Evolutionary conservation across 2,888 invertebrate species (phyloP), one percentile per base, ranked within the genome.

Genomic region (Panopea generosa): DNA sequence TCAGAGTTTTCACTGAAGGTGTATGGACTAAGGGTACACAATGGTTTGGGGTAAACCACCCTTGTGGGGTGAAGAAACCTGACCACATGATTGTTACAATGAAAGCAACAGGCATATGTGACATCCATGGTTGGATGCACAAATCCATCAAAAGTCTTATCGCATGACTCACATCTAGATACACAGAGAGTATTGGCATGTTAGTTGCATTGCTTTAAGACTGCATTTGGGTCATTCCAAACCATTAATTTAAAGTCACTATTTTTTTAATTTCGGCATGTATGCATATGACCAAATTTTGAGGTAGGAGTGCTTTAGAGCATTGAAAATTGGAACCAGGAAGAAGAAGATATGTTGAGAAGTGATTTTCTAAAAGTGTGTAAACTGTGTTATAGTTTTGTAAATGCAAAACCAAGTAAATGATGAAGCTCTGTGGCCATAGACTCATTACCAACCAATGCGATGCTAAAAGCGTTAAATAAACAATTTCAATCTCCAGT

Each of bases 401-500:
- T 4, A 33, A 11, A 33, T 33, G 33, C 6, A 33, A 11, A 2
- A 47, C 50, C 49, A 47, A 16, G 9, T 63, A 55, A 14, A 59
- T 59, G n/a, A 71, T 50, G 9, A 4, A 72, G 29, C 65, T 72
- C 71, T 22, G 47, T 53, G 18, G 59, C 40, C 60, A 72, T 52
- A 7, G 29, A 14, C 43, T 72, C 71, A 53, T 59, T n/a, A 4
- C 71, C 65, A 59, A 27, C 43, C 14, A 65, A 20, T 9, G 49
- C n/a, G 11, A 65, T 20, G 52, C 65, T 65, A 29, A 53, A 38
- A 20, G 71, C 65, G 65, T 72, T 72, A 29, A 47, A 72, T 20
- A 72, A 53, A 40, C 71, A 72, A 24, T 65, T 65, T 43, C 71
- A 59, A 65, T 72, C 53, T 22, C 61, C 40, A 33, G 65, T 65